Percentiles rank a stretch among this genome's conserved stretches.
phyloP scores from a whole-genome alignment of 1,140 invertebrate genomes.

The Phymastichus coffea region DNA sequence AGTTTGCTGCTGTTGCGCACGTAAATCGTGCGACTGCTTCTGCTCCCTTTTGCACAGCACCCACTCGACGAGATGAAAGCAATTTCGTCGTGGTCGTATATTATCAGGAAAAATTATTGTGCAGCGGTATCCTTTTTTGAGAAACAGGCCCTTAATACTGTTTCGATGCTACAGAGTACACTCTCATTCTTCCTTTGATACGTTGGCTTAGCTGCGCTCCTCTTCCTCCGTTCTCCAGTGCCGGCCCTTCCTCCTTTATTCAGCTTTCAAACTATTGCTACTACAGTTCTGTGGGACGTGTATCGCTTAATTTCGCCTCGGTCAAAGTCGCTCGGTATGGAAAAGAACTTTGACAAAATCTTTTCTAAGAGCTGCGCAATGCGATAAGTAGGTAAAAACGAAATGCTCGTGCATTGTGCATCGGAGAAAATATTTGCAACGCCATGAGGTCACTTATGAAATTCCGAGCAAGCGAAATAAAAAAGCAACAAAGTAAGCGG shows the following conservation, averaged over 20 bases:
- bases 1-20: conserved; percentile 13
- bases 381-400: no score
- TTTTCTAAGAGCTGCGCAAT: no score
- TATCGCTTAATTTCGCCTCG: conserved; percentile 9
- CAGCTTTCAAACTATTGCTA: background rate
- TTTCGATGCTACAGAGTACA: background rate
- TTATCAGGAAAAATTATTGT: conserved; percentile 28
- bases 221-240: background rate
- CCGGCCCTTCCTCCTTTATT: background rate
- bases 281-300: no score
- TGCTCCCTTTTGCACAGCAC: conserved; percentile 8
- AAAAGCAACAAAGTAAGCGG: no score
- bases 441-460: no score
- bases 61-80: conserved; percentile 20
- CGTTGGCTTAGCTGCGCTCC: no score
- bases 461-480: no score
- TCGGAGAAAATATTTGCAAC: no score
- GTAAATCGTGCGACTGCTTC: conserved; percentile 6
- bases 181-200: background rate
- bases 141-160: conserved; percentile 14
- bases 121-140: conserved; percentile 11
- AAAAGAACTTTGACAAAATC: no score
- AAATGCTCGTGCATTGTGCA: no score
- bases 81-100: conserved; percentile 23
- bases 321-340: no score